Percentiles rank a stretch among this genome's conserved stretches.
phyloP scores from a whole-genome alignment of 2,113 vertebrate genomes.

The Hemibates koningsi region DNA sequence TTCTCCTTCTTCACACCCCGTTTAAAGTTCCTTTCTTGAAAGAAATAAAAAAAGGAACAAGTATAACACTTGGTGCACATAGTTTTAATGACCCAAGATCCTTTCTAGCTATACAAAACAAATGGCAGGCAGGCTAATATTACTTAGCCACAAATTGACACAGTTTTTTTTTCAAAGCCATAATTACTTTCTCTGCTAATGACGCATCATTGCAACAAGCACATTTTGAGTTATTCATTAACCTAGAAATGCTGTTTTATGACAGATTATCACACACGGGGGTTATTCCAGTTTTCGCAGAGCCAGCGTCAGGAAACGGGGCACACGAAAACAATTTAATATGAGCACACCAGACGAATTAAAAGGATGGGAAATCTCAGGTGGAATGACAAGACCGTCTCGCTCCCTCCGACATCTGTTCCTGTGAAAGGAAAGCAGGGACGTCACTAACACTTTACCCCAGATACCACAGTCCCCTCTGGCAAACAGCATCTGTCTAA shows the following conservation, averaged over 20 bases:
- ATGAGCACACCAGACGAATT: neutral
- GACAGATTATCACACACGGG: neutral
- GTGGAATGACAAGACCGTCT: constrained; percentile 22
- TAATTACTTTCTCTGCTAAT: constrained; percentile 10
- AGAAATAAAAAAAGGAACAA: neutral
- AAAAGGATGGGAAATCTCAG: constrained; percentile 20
- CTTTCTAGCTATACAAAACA: neutral
- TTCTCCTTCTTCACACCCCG: neutral
- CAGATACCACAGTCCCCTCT: constrained; percentile 40
- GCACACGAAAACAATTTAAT: neutral
- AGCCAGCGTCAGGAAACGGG: neutral
- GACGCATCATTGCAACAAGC: neutral
- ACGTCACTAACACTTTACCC: constrained; percentile 42
- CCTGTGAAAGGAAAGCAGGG: constrained; percentile 14
- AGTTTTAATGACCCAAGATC: constrained; percentile 1
- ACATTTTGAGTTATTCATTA: constrained; percentile 8
- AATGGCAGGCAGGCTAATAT: neutral
- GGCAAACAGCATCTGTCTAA: constrained; percentile 57
- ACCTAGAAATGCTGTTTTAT: neutral
- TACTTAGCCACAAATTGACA: neutral
- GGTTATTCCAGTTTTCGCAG: neutral
- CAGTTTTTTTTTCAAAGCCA: neutral
- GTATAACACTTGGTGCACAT: neutral
- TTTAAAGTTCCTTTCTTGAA: neutral
- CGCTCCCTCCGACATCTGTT: constrained; percentile 45